Percentiles rank a stretch among this genome's conserved stretches.
These are phyloP conservation scores for Psix sp. DNA, from an alignment of 1,140 invertebrate species.

Conservation along the genomic window DNA sequence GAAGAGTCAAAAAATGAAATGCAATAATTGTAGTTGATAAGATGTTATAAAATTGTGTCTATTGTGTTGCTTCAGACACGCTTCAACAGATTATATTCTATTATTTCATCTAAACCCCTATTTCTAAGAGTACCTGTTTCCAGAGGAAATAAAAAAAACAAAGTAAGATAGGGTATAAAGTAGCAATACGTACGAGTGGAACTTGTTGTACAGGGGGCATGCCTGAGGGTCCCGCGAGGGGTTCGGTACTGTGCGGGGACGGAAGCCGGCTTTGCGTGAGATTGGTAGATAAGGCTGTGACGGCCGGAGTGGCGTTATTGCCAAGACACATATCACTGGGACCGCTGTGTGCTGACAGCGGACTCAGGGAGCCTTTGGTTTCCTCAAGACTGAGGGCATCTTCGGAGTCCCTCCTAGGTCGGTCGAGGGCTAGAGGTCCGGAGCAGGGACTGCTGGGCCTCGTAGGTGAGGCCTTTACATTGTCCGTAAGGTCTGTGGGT, in stretches of 20 bases:
- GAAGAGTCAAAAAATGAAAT: no score
- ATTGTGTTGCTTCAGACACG: no score
- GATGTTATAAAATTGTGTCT: no score
- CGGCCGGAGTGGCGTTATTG: conserved; percentile 69
- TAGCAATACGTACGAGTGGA: conserved; percentile 83
- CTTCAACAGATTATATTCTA: no score
- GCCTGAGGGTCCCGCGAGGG: conserved; percentile 85
- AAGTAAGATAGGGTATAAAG: not conserved
- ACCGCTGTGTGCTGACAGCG: conserved; percentile 76
- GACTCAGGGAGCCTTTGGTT: conserved; percentile 75
- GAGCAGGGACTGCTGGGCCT: conserved; percentile 73
- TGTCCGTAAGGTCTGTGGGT: conserved; percentile 69
- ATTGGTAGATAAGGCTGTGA: conserved; percentile 65
- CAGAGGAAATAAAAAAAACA: not conserved
- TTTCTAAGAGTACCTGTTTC: not conserved
- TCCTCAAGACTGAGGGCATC: conserved; percentile 72
- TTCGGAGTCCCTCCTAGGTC: conserved; percentile 73
- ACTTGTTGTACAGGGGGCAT: conserved; percentile 90
- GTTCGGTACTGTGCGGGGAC: conserved; percentile 82
- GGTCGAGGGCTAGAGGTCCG: conserved; percentile 72
- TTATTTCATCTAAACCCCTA: no score
- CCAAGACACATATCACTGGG: conserved; percentile 80
- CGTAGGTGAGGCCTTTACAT: conserved; percentile 60
- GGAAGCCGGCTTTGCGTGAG: conserved; percentile 77
- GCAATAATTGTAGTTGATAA: no score